Evolutionary conservation across 1,140 invertebrate species (phyloP).

Genomic region (Diorhabda sublineata): DNA sequence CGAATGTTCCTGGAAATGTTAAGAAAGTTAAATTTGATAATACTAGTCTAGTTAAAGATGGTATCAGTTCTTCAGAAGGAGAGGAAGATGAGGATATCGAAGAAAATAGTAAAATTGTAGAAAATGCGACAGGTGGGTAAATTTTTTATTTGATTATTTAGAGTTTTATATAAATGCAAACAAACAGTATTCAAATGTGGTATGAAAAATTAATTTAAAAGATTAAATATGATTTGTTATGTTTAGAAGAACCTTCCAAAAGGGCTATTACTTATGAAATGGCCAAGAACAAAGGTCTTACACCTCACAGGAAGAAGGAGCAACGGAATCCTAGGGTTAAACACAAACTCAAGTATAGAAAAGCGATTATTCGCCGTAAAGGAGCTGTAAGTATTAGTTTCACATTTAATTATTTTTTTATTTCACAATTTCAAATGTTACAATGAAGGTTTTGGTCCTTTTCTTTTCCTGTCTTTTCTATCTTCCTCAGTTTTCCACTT

Average conservation of each 20-base stretch:
- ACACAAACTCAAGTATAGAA: constrained; percentile 84
- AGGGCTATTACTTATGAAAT: constrained; percentile 89
- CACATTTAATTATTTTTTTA: too few species aligned
- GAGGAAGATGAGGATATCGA: constrained; percentile 39
- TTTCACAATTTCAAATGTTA: too few species aligned
- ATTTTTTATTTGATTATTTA: too few species aligned
- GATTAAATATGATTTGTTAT: background rate
- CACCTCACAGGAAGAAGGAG: constrained; percentile 84
- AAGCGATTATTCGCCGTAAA: constrained; percentile 84
- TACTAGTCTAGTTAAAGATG: constrained; percentile 5
- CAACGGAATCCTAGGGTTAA: constrained; percentile 90
- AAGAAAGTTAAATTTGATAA: constrained; percentile 6
- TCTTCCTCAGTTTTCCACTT: too few species aligned
- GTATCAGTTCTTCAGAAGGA: background rate
- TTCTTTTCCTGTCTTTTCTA: too few species aligned
- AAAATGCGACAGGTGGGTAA: too few species aligned
- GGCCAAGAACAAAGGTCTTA: constrained; percentile 91
- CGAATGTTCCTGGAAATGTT: background rate
- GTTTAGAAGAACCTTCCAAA: constrained; percentile 52
- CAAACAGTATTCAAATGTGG: too few species aligned
- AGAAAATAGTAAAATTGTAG: constrained; percentile 39
- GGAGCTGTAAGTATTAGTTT: constrained; percentile 62
- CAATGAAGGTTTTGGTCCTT: too few species aligned
- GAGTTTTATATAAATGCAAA: too few species aligned
- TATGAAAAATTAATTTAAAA: too few species aligned